Evolutionary conservation across 2,797 vertebrate species (phyloP).

Genomic region (Neomorphus geoffroyi): DNA sequence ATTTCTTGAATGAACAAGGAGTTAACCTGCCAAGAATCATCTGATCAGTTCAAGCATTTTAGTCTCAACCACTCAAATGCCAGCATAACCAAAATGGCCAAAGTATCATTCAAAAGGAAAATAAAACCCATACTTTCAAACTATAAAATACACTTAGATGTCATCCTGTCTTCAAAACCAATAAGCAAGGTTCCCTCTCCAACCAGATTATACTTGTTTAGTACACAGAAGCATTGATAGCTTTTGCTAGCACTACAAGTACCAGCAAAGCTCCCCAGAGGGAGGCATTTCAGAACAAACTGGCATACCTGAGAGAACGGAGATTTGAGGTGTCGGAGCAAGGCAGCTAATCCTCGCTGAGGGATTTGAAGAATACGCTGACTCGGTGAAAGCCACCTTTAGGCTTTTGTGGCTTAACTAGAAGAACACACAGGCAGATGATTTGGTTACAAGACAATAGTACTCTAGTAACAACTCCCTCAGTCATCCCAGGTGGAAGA

Average conservation of each 20-base stretch:
- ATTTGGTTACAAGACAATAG: not conserved
- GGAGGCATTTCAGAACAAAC: not conserved
- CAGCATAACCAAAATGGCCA: not conserved
- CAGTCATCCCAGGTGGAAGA: not conserved
- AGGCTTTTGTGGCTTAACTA: conserved; percentile 25
- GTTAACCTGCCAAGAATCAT: not conserved
- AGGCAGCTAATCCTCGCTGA: conserved; percentile 49
- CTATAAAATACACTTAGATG: fast-evolving
- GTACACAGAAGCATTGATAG: not conserved
- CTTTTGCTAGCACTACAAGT: not conserved
- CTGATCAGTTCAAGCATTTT: not conserved
- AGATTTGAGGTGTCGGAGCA: conserved; percentile 46
- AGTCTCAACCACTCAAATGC: fast-evolving
- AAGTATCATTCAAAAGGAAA: not conserved
- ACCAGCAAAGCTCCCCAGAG: not conserved
- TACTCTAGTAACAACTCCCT: not conserved
- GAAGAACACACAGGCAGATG: not conserved
- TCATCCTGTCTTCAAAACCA: not conserved
- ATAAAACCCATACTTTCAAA: fast-evolving
- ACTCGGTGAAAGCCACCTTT: not conserved
- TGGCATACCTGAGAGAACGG: conserved; percentile 54
- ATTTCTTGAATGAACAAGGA: not conserved
- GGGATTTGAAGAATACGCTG: conserved; percentile 1
- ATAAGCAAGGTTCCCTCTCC: not conserved
- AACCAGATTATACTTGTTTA: not conserved